A percentile compares a stretch with the other conserved stretches of the same genome.
phyloP scores from a whole-genome alignment of 2,888 invertebrate species.

The Mayetiola destructor region DNA sequence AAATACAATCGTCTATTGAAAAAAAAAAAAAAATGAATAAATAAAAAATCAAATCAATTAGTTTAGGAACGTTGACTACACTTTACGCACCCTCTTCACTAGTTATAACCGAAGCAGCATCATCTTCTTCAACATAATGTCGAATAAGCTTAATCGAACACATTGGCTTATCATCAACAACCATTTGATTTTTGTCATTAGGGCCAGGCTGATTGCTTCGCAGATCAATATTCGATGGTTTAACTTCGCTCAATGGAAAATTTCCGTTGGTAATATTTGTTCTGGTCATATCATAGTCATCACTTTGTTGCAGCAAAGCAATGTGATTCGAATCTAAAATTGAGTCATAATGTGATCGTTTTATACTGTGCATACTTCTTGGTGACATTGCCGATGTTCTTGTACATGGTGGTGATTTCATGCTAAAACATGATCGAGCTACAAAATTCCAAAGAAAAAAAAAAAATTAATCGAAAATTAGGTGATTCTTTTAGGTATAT shows the following conservation, averaged over 20 bases:
- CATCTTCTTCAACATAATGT: constrained; percentile 35
- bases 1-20: constrained; percentile 32
- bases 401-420: constrained; percentile 14
- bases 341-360: constrained; percentile 1
- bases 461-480: background rate
- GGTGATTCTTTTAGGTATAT: background rate
- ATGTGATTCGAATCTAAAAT: constrained; percentile 22
- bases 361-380: constrained; percentile 22
- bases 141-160: constrained; percentile 24
- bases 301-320: constrained; percentile 31
- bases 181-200: background rate
- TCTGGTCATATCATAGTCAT: constrained; percentile 24
- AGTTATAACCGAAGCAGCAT: constrained; percentile 35
- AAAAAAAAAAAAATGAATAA: background rate
- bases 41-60: background rate
- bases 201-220: background rate
- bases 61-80: background rate
- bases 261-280: background rate
- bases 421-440: constrained; percentile 15
- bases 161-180: constrained; percentile 7
- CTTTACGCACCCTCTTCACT: constrained; percentile 32
- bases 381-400: constrained; percentile 30
- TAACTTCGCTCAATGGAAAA: constrained; percentile 9
- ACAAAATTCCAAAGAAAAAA: background rate
- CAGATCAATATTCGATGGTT: constrained; percentile 11